These are phyloP conservation scores for Drosophila ananassae DNA, from an alignment of 1,140 invertebrate genomes.

Conservation along the genomic window DNA sequence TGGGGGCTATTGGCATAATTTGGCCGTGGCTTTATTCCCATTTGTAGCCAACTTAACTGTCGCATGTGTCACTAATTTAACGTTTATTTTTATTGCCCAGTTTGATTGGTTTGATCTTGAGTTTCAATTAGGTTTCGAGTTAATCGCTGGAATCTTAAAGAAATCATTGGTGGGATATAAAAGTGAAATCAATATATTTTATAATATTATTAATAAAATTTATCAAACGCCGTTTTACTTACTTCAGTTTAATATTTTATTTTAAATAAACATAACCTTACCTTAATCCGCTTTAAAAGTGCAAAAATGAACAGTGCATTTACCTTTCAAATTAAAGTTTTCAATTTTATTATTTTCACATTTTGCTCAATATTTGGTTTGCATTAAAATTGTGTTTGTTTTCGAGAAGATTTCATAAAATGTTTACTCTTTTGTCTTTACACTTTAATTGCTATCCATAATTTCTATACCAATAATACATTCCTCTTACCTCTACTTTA, in stretches of 20 bases:
- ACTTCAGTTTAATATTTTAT: background rate
- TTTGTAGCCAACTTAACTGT: slow-evolving; percentile 47
- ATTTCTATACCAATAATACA: slow-evolving; percentile 53
- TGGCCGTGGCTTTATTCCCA: slow-evolving; percentile 47
- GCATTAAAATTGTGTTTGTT: slow-evolving; percentile 53
- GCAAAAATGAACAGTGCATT: slow-evolving; percentile 3
- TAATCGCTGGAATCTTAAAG: background rate
- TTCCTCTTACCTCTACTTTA: slow-evolving; percentile 36
- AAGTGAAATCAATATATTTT: no score
- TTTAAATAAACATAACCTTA: background rate
- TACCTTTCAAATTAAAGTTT: slow-evolving; percentile 68
- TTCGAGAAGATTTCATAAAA: slow-evolving; percentile 64
- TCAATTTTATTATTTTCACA: slow-evolving; percentile 63
- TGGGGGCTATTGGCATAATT: slow-evolving; percentile 55
- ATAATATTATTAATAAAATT: no score
- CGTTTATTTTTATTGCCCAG: slow-evolving; percentile 66
- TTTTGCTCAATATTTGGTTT: slow-evolving; percentile 47
- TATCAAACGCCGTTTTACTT: background rate
- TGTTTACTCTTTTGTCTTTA: slow-evolving; percentile 48
- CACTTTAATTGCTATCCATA: slow-evolving; percentile 52
- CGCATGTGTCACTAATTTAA: slow-evolving; percentile 72
- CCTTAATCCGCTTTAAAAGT: background rate
- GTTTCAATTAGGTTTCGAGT: slow-evolving; percentile 9
- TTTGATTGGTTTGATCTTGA: slow-evolving; percentile 47
- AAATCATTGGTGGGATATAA: no score